Percentiles rank a stretch among this genome's conserved stretches.
phyloP scores from a whole-genome alignment of 1,140 invertebrate species.

The Trichonephila inaurata region DNA sequence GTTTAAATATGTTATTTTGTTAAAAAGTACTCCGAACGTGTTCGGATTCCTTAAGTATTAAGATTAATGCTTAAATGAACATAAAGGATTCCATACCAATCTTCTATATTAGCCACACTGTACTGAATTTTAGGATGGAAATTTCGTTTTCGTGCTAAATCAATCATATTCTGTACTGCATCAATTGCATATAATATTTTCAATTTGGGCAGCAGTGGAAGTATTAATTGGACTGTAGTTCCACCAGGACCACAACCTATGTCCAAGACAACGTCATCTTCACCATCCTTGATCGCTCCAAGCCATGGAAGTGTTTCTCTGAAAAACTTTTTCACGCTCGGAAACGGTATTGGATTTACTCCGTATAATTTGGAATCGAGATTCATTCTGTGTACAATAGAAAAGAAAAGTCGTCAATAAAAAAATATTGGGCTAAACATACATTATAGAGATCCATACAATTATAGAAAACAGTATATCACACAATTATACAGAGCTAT shows the following conservation, averaged over 20 bases:
- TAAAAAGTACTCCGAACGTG: too few relatives aligned
- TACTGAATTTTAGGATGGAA: conserved; percentile 51
- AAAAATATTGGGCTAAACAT: too few relatives aligned
- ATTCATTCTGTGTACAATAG: neutral
- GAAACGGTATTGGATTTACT: neutral
- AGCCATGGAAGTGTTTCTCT: neutral
- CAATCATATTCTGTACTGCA: conserved; percentile 21
- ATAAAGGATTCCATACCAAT: conserved; percentile 7
- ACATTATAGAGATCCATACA: too few relatives aligned
- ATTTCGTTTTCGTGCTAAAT: conserved; percentile 16
- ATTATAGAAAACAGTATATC: too few relatives aligned
- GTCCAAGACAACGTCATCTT: conserved; percentile 21
- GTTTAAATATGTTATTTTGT: too few relatives aligned
- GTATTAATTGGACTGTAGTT: neutral
- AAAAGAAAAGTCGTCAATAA: too few relatives aligned
- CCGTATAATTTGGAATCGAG: neutral
- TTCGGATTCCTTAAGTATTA: too few relatives aligned
- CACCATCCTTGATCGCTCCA: neutral
- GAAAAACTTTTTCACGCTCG: neutral
- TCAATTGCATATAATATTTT: conserved; percentile 13
- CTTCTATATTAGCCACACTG: conserved; percentile 11
- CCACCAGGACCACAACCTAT: conserved; percentile 51
- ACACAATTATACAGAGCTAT: too few relatives aligned
- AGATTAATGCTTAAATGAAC: too few relatives aligned
- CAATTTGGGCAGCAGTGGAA: neutral